These are phyloP conservation scores for Luffia ferchaultella DNA, from an alignment of 2,888 invertebrate species.

Conservation along the genomic window DNA sequence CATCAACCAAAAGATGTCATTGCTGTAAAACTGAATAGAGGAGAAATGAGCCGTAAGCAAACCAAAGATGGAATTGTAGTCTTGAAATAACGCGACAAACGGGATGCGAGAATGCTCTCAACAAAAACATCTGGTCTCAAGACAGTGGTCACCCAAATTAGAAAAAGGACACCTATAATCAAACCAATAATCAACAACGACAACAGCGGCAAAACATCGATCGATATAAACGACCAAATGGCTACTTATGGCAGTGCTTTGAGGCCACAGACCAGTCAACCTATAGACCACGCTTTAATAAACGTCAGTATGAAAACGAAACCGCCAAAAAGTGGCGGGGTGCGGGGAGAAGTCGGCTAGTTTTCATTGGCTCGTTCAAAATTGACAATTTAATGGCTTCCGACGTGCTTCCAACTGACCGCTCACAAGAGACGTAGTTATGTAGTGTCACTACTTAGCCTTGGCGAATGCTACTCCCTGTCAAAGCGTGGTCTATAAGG, in stretches of 20 bases:
- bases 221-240: constrained; percentile 10
- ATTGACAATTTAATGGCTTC: too few relatives aligned
- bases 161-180: constrained; percentile 1
- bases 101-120: constrained; percentile 11
- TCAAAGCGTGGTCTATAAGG: too few relatives aligned
- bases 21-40: constrained; percentile 12
- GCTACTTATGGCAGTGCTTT: constrained; percentile 10
- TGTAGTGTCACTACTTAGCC: too few relatives aligned
- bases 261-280: not conserved
- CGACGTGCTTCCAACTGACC: too few relatives aligned
- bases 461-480: too few relatives aligned
- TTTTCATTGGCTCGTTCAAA: too few relatives aligned
- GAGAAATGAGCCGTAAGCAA: constrained; percentile 13
- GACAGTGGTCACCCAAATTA: not conserved
- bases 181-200: constrained; percentile 11
- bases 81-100: constrained; percentile 17
- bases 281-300: too few relatives aligned
- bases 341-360: too few relatives aligned
- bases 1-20: constrained; percentile 13
- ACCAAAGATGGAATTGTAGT: constrained; percentile 13
- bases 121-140: constrained; percentile 9
- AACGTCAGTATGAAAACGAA: too few relatives aligned
- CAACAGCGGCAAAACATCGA: constrained; percentile 10
- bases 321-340: too few relatives aligned
- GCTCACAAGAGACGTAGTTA: too few relatives aligned